Conservation (phyloP, 2,888 invertebrate genomes). For the Heliconius ethilla region DNA sequence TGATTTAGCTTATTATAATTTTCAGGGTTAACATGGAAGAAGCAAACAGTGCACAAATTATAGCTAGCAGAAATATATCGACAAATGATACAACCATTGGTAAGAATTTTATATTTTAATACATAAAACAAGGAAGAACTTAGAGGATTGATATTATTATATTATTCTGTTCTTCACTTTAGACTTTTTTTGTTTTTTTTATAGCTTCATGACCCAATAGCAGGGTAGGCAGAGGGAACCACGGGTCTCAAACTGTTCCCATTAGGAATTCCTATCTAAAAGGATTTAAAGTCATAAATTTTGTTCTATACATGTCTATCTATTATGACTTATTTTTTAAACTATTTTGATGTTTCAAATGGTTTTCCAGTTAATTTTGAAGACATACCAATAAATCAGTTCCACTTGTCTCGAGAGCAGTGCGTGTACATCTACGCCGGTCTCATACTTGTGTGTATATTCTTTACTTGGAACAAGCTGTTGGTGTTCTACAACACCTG, state of each 20-base stretch:
- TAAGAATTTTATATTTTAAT: neutral
- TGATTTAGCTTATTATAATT: neutral
- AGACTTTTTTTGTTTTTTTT: no score
- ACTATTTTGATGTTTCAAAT: neutral
- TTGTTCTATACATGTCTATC: no score
- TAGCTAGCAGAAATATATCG: slow-evolving; percentile 3
- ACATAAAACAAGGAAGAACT: neutral
- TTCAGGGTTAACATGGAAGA: slow-evolving; percentile 71
- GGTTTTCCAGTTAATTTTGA: slow-evolving; percentile 55
- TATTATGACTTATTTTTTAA: neutral
- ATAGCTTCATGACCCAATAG: no score
- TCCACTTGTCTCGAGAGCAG: slow-evolving; percentile 65
- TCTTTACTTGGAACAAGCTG: slow-evolving; percentile 80
- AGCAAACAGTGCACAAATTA: slow-evolving; percentile 17
- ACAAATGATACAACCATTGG: neutral
- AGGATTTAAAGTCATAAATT: no score
- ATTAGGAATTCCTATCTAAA: no score
- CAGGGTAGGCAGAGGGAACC: no score
- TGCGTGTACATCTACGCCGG: slow-evolving; percentile 81
- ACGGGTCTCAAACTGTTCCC: no score
- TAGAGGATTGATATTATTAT: neutral
- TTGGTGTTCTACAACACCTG: slow-evolving; percentile 88
- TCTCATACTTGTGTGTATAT: slow-evolving; percentile 73
- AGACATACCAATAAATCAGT: slow-evolving; percentile 57
- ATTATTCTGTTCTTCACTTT: neutral